Evolutionary conservation across 2,113 vertebrate genomes (phyloP), one percentile per base, ranked within the genome.

Genomic region (Podilymbus podiceps): DNA sequence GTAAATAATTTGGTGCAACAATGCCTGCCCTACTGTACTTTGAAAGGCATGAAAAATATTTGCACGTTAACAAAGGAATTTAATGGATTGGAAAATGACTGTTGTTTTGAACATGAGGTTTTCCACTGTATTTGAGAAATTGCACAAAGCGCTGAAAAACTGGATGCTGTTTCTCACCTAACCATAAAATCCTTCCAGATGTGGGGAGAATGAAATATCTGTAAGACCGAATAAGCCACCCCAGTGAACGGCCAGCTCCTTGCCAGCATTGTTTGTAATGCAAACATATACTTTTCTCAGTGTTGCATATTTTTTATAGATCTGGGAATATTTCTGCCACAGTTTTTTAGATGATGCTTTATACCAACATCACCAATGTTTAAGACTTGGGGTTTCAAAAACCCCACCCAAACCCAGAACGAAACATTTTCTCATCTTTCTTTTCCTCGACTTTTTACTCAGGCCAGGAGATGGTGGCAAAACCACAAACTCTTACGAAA

Each of bases 61-160:
- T 92, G 82, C 90, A 74, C 22, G 63, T 87, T 81, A 84, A 94
- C 92, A 95, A 93, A 95, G 83, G 96, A 67, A 94, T 95, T 69
- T 22, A 80, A 94, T 58, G 88, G 83, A 10, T 86, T 63, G 79
- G 90, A 88, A 86, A 94, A 90, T 14, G 63, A 86, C 46, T 52
- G 25, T 49, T 5, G 1, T 88, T 91, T 27, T 3, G 18, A 93
- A 56, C 64, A 47, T 0, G 35, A 69, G 69, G 62, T 35, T 95
- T 85, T 85, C 71, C 80, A 66, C 85, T 27, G 66, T 24, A 24
- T 22, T 44, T 3, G 82, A 86, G 92, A 72, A 84, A 79, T 59
- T 3, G 1, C 58, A 66, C 67, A 40, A 28, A 91, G 91, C 14
- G 69, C 30, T 87, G 80, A 68, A 82, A 91, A 91, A n/a, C 47